Evolutionary conservation across 2,797 vertebrate species (phyloP).

Genomic region (Sciurus carolinensis): DNA sequence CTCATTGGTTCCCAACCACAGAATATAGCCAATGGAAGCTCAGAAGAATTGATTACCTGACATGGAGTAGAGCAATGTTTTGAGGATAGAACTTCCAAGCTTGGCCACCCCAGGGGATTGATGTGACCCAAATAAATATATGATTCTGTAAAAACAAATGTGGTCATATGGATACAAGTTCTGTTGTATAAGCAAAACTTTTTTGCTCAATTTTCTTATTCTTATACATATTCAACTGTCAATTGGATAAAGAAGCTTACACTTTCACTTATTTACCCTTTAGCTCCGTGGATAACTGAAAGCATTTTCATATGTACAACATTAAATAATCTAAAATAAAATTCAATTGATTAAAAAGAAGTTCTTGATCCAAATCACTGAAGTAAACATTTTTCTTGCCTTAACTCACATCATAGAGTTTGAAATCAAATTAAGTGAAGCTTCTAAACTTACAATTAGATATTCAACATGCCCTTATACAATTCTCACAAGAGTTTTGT

Average conservation of each 20-base stretch:
- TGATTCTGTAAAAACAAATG: constrained; percentile 81
- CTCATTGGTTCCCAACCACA: neutral
- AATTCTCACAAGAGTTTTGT: neutral
- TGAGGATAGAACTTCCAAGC: constrained; percentile 87
- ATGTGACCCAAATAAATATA: constrained; percentile 86
- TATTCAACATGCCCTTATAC: too few relatives aligned
- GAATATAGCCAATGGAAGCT: neutral
- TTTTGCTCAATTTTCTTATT: neutral
- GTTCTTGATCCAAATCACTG: too few relatives aligned
- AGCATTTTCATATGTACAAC: neutral
- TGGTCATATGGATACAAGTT: neutral
- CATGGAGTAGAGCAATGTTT: constrained; percentile 77
- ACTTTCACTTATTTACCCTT: constrained; percentile 45
- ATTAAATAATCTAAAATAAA: neutral
- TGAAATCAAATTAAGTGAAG: too few relatives aligned
- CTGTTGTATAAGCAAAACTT: neutral
- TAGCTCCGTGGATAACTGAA: neutral
- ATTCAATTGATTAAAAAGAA: too few relatives aligned
- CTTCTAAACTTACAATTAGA: too few relatives aligned
- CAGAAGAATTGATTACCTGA: constrained; percentile 85
- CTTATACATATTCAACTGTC: neutral
- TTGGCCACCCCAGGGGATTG: constrained; percentile 65
- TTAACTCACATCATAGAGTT: too few relatives aligned
- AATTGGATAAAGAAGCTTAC: constrained; percentile 49
- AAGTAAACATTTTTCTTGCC: too few relatives aligned